A percentile compares a stretch with the other conserved stretches of the same genome.
These are phyloP conservation scores for Cottus gobio DNA, from an alignment of 2,113 vertebrate species.

Conservation along the genomic window DNA sequence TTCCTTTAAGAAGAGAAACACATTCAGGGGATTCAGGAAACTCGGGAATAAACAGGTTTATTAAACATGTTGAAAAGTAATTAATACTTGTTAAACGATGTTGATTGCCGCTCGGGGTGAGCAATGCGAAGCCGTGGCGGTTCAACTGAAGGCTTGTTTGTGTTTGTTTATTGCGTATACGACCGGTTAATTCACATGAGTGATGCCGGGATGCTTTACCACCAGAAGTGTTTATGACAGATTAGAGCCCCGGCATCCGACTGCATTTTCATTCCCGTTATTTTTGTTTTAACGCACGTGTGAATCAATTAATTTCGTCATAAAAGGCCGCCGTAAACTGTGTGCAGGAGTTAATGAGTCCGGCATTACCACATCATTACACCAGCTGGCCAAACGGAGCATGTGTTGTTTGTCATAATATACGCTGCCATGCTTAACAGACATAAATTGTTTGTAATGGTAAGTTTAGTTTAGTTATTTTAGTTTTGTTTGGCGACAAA, in stretches of 20 bases:
- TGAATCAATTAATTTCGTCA: slow-evolving; percentile 98
- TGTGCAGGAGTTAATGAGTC: slow-evolving; percentile 98
- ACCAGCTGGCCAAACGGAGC: slow-evolving; percentile 97
- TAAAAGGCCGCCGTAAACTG: slow-evolving; percentile 97
- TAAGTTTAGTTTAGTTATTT: slow-evolving; percentile 29
- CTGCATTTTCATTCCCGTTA: slow-evolving; percentile 93
- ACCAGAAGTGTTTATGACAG: slow-evolving; percentile 86
- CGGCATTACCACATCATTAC: slow-evolving; percentile 98
- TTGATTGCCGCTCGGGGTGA: neutral
- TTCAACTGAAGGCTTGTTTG: slow-evolving; percentile 34
- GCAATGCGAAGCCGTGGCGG: slow-evolving; percentile 23
- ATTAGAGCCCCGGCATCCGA: slow-evolving; percentile 89
- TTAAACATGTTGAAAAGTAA: neutral
- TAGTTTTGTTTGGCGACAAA: slow-evolving; percentile 48
- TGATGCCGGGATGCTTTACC: slow-evolving; percentile 56
- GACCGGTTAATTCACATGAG: slow-evolving; percentile 56
- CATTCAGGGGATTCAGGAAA: no score
- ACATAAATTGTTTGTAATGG: slow-evolving; percentile 91
- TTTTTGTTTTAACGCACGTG: slow-evolving; percentile 98
- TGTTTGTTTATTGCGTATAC: slow-evolving; percentile 56
- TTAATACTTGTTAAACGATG: neutral
- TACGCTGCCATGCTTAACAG: slow-evolving; percentile 93
- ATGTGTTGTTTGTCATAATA: slow-evolving; percentile 99
- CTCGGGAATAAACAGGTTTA: neutral
- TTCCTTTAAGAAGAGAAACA: neutral